A percentile compares a stretch with the other conserved stretches of the same genome.
These are phyloP conservation scores for Mongoloraphidia duomilia DNA, from an alignment of 2,888 invertebrate genomes.

Conservation along the genomic window DNA sequence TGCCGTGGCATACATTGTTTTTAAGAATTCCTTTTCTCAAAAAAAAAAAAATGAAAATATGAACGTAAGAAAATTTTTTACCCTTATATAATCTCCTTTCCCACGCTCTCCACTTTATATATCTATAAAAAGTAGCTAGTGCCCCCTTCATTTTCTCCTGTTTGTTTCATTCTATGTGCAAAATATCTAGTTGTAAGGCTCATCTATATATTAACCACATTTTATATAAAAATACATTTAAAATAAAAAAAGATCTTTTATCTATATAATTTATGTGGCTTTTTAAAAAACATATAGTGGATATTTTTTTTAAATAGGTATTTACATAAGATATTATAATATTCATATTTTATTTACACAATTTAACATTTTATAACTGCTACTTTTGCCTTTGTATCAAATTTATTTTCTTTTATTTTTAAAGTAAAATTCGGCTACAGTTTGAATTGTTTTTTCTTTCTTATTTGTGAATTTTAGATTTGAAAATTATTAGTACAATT, in stretches of 20 bases:
- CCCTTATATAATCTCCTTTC: too few relatives aligned
- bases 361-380: too few relatives aligned
- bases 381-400: too few relatives aligned
- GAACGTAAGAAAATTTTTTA: too few relatives aligned
- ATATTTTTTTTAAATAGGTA: slow-evolving; percentile 17
- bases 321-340: too few relatives aligned
- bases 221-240: slow-evolving; percentile 20
- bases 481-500: too few relatives aligned
- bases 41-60: background rate
- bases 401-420: slow-evolving; percentile 9
- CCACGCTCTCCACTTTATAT: background rate
- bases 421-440: background rate
- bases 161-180: slow-evolving; percentile 24
- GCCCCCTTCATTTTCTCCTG: slow-evolving; percentile 2
- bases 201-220: slow-evolving; percentile 17
- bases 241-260: slow-evolving; percentile 15
- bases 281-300: slow-evolving; percentile 23
- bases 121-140: background rate
- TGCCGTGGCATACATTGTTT: slow-evolving; percentile 2
- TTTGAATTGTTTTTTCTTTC: slow-evolving; percentile 16
- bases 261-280: slow-evolving; percentile 23
- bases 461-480: background rate
- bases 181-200: slow-evolving; percentile 28
- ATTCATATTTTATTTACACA: too few relatives aligned
- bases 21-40: background rate